Percentiles rank a stretch among this genome's conserved stretches.
Conservation (phyloP, 2,113 vertebrate genomes). For the Apodemus sylvaticus region DNA sequence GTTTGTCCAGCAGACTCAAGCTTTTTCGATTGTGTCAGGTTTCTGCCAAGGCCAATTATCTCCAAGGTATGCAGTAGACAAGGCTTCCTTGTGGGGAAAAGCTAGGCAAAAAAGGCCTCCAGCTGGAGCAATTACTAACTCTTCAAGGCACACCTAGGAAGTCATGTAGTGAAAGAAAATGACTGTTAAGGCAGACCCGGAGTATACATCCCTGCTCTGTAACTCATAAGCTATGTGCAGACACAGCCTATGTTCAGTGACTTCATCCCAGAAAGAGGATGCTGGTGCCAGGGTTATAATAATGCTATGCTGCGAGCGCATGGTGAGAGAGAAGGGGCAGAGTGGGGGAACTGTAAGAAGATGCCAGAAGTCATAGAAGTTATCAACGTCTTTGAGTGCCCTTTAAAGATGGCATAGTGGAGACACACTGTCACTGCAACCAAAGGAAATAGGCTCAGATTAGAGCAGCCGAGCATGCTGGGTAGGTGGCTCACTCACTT, state of each 20-base stretch:
- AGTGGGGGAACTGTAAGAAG: neutral
- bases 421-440: neutral
- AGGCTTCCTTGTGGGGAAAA: neutral
- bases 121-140: neutral
- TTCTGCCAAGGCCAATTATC: constrained; percentile 42
- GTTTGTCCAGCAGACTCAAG: neutral
- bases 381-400: neutral
- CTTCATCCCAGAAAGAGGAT: neutral
- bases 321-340: neutral
- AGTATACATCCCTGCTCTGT: neutral
- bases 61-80: neutral
- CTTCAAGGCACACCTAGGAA: neutral
- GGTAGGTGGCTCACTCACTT: constrained; percentile 11
- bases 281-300: neutral
- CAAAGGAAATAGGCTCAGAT: constrained; percentile 15
- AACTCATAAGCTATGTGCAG: neutral
- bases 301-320: neutral
- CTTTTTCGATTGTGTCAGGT: neutral
- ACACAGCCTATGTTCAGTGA: neutral
- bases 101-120: constrained; percentile 5
- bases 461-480: neutral
- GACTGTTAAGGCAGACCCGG: neutral
- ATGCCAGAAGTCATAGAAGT: neutral
- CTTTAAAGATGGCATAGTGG: neutral
- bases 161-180: constrained; percentile 15